Base-by-base conservation (phyloP, 1,140 invertebrate genomes). In the Diachasma alloeum region DNA sequence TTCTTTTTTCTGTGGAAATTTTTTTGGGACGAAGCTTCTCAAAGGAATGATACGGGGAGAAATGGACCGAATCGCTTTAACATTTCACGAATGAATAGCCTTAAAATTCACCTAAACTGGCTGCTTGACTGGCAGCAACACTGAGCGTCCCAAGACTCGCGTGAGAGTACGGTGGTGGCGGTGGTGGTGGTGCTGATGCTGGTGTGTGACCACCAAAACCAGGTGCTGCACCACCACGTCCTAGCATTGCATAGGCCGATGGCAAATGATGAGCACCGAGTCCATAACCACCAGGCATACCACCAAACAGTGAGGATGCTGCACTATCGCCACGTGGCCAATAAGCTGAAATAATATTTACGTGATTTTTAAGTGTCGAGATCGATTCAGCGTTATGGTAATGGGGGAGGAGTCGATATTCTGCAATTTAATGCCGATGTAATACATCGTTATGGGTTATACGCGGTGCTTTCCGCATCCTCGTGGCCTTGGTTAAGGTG, bases 111-210 rank as follows among this genome's bases (percentile, higher is more conserved):
- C 92, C 92, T 80, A 96, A 88, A 83, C 93, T 95, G 42, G 94
- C 94, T 36, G 94, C 94, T 88, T 95, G 95, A 86, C 93, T 95
- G 72, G 94, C 95, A 36, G 94, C 94, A 74, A 95, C 94, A 76
- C 94, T 94, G 78, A 95, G 91, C 53, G 94, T 95, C 74, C 93
- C 94, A 72, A 93, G 92, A 83, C 86, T 87, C 74, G 86, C 90
- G 87, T 87, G 90, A 44, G 83, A 90, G 79, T 84, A 91, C 79
- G 81, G 90, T 77, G 83, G 91, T 82, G 89, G 89, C 56, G 87
- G 76, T 59, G 87, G 79, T 76, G 79, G 88, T 72, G 85, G 91
- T 81, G 82, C 90, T 19, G 90, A 89, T 48, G 88, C 85, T 53
- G 91, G 87, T 83, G 93, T 92, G 79, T 92, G 91, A 37, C 92